Evolutionary conservation across 2,113 vertebrate genomes (phyloP).

Genomic region (Charadrius vociferus): DNA sequence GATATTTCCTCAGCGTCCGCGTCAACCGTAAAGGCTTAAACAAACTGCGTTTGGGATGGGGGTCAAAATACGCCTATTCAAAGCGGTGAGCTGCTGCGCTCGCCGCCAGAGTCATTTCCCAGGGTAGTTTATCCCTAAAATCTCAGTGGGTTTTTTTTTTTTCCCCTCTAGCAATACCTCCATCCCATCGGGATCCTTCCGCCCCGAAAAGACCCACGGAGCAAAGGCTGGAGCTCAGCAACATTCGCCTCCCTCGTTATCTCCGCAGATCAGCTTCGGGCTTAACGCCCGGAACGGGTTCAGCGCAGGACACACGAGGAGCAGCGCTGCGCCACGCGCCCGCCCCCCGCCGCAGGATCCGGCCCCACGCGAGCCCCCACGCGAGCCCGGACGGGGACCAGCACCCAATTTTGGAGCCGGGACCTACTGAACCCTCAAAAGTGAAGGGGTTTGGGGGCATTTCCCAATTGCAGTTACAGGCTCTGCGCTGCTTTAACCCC

Average conservation of each 20-base stretch:
- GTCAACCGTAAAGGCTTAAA: not conserved
- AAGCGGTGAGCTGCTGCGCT: not conserved
- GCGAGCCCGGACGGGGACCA: accelerated
- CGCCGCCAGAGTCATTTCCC: accelerated
- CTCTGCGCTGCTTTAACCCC: not conserved
- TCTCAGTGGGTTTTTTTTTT: not conserved
- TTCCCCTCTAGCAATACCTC: not conserved
- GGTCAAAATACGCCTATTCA: accelerated
- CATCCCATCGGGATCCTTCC: accelerated
- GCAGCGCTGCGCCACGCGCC: not conserved
- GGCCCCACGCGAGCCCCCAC: not conserved
- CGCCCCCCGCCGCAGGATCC: not conserved
- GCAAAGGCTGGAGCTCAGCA: not conserved
- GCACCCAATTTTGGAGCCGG: accelerated
- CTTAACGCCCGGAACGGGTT: not conserved
- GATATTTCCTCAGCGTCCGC: accelerated
- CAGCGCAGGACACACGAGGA: not conserved
- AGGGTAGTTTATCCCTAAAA: not conserved
- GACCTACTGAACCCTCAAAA: accelerated
- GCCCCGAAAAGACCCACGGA: accelerated
- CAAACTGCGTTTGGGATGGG: not conserved
- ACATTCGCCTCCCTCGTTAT: accelerated
- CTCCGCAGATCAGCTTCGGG: not conserved
- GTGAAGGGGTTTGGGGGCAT: accelerated
- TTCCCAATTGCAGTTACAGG: not conserved